Evolutionary conservation across 2,113 vertebrate species (phyloP), one percentile per base, ranked within the genome.

Genomic region (Elachura formosa): DNA sequence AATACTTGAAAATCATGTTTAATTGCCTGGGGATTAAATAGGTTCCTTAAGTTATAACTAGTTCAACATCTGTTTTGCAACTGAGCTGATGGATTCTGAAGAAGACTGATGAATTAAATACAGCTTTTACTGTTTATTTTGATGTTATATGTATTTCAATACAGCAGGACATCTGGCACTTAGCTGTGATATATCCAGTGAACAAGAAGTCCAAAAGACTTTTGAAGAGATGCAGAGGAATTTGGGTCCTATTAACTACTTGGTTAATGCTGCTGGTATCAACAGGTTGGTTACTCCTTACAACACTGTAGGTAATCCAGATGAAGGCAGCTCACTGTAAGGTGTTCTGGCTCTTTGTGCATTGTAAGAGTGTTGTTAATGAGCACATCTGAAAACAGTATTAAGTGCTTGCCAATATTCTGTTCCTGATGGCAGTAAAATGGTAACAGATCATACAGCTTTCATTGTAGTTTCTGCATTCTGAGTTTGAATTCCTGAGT

Each of bases 181-280:
- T 75, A 96, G 98, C 87, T 99, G 99, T 89, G 99, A 99, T 86
- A 95, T 99, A 59, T 98, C 98, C 58, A 98, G 97, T 22, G 98
- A 99, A 84, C 88, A 97, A 45, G 98, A 99, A 40, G 98, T 99
- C 88, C 98, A 98, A 80, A 97, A 91, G 79, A 95, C 98, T 33
- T 99, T 99, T 97, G 97, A 98, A 77, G 96, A 94, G n/a, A 98
- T 99, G 92, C 97, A 97, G 93, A 99, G 94, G 63, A 97, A 88
- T 75, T 98, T 98, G 89, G 99, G 99, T 75, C 97, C 95, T 86
- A 76, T 99, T 91, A 97, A 97, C 46, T 99, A 98, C 87, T 97
- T 99, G 48, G 98, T 99, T 94, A 99, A 99, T 28, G 98, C 99
- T 45, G 99, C 99, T 59, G 99, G 98, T 31, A 96, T 99, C 96